A percentile compares a stretch with the other conserved stretches of the same genome.
Conservation (phyloP, 2,797 vertebrate species). For the Hapalemur alaotrensis region DNA sequence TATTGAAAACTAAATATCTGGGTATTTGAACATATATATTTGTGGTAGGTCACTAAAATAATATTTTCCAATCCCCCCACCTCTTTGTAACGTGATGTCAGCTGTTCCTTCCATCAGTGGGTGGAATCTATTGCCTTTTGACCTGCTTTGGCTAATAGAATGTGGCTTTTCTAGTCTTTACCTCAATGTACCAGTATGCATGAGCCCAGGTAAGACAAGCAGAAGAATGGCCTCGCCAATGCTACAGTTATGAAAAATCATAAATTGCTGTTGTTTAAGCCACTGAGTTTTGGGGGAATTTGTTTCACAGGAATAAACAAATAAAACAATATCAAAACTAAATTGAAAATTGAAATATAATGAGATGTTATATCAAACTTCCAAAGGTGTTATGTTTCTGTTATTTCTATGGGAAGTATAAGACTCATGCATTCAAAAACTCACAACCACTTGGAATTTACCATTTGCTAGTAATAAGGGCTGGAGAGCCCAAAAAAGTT, state of each 20-base stretch:
- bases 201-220: neutral
- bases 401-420: neutral
- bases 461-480: neutral
- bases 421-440: neutral
- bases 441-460: neutral
- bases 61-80: neutral
- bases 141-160: neutral
- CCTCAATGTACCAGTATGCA: neutral
- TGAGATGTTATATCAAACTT: neutral
- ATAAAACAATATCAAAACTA: neutral
- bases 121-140: neutral
- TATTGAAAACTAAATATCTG: neutral
- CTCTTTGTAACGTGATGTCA: neutral
- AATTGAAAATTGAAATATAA: neutral
- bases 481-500: neutral
- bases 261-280: neutral
- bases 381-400: neutral
- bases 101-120: neutral
- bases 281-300: neutral
- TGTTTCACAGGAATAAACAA: neutral
- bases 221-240: neutral
- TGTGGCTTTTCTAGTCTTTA: neutral
- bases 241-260: neutral
- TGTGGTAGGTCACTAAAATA: neutral
- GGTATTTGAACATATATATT: neutral